Percentiles rank a stretch among this genome's conserved stretches.
phyloP scores from a whole-genome alignment of 2,888 invertebrate species.

The Syrphus vitripennis region DNA sequence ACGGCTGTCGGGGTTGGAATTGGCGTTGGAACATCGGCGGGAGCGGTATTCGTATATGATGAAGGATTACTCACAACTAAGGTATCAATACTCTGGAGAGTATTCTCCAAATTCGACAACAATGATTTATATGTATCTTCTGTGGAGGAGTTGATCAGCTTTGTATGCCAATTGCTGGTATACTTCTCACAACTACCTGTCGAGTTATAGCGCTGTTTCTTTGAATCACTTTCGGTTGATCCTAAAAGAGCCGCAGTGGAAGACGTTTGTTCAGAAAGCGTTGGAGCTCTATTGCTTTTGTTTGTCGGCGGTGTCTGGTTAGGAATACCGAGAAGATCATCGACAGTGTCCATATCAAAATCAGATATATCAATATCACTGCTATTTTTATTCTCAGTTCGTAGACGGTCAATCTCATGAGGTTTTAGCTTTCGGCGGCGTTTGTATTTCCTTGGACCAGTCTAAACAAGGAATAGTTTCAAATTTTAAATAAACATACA shows the following conservation, averaged over 20 bases:
- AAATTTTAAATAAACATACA: background rate
- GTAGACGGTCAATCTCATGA: conserved; percentile 82
- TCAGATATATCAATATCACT: conserved; percentile 79
- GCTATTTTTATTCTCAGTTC: conserved; percentile 75
- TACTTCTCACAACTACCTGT: conserved; percentile 59
- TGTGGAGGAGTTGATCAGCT: conserved; percentile 75
- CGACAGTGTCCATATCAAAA: conserved; percentile 80
- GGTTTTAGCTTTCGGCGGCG: conserved; percentile 89
- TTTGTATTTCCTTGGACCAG: conserved; percentile 90
- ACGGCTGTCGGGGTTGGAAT: conserved; percentile 5
- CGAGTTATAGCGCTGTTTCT: conserved; percentile 74
- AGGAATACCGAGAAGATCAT: conserved; percentile 78
- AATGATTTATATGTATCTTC: conserved; percentile 81
- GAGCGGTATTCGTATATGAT: conserved; percentile 59
- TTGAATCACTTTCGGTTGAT: background rate
- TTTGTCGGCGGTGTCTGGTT: conserved; percentile 24
- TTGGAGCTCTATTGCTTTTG: conserved; percentile 66
- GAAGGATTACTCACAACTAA: conserved; percentile 77
- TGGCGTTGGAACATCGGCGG: conserved; percentile 72
- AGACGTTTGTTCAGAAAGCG: conserved; percentile 62
- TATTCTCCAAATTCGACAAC: conserved; percentile 81
- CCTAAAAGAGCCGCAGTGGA: conserved; percentile 70
- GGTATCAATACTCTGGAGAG: conserved; percentile 81
- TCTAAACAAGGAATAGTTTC: conserved; percentile 79
- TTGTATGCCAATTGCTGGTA: conserved; percentile 77